Conservation (phyloP, 2,113 vertebrate genomes). For the Spheniscus mendiculus region DNA sequence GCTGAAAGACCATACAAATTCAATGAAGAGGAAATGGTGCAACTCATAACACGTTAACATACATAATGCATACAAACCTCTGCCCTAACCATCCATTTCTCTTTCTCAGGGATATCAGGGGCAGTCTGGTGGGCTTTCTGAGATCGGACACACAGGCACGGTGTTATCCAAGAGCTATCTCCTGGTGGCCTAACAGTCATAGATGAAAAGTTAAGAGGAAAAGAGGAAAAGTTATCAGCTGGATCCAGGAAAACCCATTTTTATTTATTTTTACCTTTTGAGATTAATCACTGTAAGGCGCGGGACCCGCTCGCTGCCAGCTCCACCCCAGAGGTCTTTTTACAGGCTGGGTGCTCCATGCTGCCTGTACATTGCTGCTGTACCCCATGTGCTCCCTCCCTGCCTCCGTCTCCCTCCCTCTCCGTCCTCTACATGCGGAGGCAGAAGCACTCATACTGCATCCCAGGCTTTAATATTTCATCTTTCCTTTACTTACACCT, state of each 20-base stretch:
- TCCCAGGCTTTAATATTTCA: conserved; percentile 27
- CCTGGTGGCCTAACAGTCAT: background rate
- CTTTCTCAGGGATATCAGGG: background rate
- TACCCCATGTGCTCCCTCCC: background rate
- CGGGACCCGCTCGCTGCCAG: background rate
- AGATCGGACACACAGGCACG: background rate
- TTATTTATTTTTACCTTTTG: conserved; percentile 29
- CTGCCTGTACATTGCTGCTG: background rate
- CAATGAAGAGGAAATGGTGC: background rate
- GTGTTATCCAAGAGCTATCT: background rate
- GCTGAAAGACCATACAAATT: background rate
- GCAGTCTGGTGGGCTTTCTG: background rate
- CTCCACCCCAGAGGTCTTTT: background rate
- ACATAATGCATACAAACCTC: background rate
- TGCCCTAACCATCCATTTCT: background rate
- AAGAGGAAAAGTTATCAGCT: background rate
- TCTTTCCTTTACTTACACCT: background rate
- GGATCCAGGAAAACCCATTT: background rate
- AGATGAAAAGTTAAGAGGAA: background rate
- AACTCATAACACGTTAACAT: background rate
- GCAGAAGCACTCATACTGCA: background rate
- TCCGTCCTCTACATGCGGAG: background rate
- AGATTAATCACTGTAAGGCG: background rate
- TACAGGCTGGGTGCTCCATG: background rate
- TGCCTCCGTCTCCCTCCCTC: background rate